Conservation (phyloP, 2,113 vertebrate genomes). For the Haemorhous mexicanus region DNA sequence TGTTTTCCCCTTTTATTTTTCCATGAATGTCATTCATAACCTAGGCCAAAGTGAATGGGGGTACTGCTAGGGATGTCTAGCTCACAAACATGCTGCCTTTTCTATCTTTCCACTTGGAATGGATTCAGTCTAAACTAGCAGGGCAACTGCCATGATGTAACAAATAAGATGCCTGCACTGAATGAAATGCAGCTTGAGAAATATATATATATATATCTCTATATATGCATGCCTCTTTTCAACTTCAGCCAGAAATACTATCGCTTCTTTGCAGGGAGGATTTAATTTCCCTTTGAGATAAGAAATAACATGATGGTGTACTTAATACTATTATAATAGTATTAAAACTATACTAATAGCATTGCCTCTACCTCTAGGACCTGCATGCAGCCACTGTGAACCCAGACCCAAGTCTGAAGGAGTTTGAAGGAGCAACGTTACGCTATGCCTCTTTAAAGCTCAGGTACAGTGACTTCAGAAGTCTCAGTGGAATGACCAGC, state of each 20-base stretch:
- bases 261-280: slow-evolving; percentile 66
- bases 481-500: neutral
- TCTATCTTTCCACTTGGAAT: slow-evolving; percentile 59
- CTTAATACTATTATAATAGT: neutral
- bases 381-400: slow-evolving; percentile 91
- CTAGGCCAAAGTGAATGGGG: slow-evolving; percentile 57
- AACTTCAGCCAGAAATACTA: slow-evolving; percentile 46
- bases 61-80: slow-evolving; percentile 43
- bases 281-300: slow-evolving; percentile 44
- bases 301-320: neutral
- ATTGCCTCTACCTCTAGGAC: slow-evolving; percentile 76
- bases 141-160: slow-evolving; percentile 25
- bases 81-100: slow-evolving; percentile 49
- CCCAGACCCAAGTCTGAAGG: slow-evolving; percentile 92
- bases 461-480: slow-evolving; percentile 72
- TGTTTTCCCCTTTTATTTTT: slow-evolving; percentile 60
- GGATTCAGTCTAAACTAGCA: slow-evolving; percentile 34
- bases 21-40: slow-evolving; percentile 60
- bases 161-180: slow-evolving; percentile 32
- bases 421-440: slow-evolving; percentile 91
- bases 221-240: slow-evolving; percentile 69
- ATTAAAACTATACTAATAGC: neutral
- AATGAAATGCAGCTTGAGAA: slow-evolving; percentile 57
- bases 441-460: slow-evolving; percentile 95
- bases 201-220: neutral